Evolutionary conservation across 2,113 vertebrate genomes (phyloP), one percentile per base, ranked within the genome.

Genomic region (Psilopogon haemacephalus): DNA sequence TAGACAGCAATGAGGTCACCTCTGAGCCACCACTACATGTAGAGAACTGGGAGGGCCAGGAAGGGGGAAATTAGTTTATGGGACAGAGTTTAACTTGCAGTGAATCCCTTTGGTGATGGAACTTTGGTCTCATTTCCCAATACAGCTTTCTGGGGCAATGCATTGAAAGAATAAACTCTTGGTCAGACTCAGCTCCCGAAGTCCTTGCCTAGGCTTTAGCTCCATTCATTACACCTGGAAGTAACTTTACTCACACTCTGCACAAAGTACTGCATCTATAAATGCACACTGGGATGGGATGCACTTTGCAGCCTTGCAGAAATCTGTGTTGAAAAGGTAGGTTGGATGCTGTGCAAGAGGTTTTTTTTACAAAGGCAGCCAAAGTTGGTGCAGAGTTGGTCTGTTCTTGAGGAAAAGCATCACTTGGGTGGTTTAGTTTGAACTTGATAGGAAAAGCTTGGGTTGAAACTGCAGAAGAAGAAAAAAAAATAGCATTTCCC

Each of bases 401-500:
- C 35, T 86, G 0, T 16, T 76, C 40, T 32, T 38, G 15, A 30
- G 68, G 40, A 56, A 72, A 59, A 70, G 5, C 3, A 17, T 48
- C 70, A 76, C 13, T 83, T 42, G 40, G 35, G 12, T 38, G n/a
- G 56, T 85, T 89, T 59, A 79, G n/a, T 67, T 28, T 59, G 42
- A 89, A 48, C 12, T 71, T 92, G 32, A 90, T 50, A 56, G 70
- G 18, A 69, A 70, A 82, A 67, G 18, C 35, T 81, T 62, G 15
- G 27, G 15, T 37, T 84, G 54, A 68, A 93, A 86, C 35, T 48
- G 55, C 21, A 88, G 63, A 84, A 85, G 37, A 50, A 69, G 40
- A 91, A 79, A 77, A 28, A 91, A 79, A 75, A 89, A 37, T 2
- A 72, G 9, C 54, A 58, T 38, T 89, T 67, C 18, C 38, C 67